phyloP scores from a whole-genome alignment of 1,140 invertebrate genomes.

The Papilio machaon region DNA sequence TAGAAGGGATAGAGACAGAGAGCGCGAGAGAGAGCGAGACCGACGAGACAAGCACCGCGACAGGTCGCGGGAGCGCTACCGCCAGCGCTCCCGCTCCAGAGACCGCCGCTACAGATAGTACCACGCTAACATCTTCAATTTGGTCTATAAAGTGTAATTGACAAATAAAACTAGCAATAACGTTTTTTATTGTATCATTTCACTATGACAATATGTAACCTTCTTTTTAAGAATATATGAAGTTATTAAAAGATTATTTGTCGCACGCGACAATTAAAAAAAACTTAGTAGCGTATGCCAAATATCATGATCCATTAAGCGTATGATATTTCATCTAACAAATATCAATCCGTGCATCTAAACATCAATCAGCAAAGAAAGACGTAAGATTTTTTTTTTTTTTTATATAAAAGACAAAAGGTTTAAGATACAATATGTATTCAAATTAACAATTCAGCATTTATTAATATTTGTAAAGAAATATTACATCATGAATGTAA shows the following conservation, averaged over 20 bases:
- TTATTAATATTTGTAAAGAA: background rate
- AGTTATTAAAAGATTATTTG: no score
- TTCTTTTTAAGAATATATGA: no score
- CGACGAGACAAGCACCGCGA: slow-evolving; percentile 58
- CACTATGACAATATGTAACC: no score
- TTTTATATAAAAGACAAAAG: background rate
- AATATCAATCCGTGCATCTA: no score
- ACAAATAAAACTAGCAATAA: slow-evolving; percentile 58
- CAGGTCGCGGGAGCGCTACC: slow-evolving; percentile 59
- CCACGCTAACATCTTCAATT: slow-evolving; percentile 42
- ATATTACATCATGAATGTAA: background rate
- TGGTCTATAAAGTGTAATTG: slow-evolving; percentile 56
- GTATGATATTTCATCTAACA: no score
- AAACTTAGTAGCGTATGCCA: no score
- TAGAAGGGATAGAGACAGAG: slow-evolving; percentile 51
- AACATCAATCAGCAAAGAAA: no score
- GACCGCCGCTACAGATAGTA: slow-evolving; percentile 75
- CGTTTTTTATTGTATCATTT: slow-evolving; percentile 36
- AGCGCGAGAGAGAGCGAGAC: slow-evolving; percentile 53
- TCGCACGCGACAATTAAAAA: no score
- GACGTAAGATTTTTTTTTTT: no score
- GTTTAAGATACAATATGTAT: background rate
- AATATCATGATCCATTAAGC: no score
- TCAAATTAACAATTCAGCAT: background rate
- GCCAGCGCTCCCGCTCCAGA: slow-evolving; percentile 65